Conservation (phyloP, 2,113 vertebrate genomes). For the Ctenodactylus gundi region DNA sequence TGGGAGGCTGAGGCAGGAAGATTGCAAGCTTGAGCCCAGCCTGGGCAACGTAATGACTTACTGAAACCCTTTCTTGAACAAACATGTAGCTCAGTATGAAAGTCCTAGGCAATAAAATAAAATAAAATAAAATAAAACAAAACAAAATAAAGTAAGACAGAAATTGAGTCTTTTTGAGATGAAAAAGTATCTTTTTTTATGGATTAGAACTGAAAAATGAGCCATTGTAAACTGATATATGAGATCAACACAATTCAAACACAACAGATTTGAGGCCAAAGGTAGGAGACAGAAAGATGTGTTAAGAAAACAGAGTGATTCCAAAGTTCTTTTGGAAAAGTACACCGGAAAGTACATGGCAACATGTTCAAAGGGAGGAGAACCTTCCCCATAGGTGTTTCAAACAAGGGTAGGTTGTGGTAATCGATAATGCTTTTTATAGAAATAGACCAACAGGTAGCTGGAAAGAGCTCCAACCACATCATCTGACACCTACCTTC, state of each 20-base stretch:
- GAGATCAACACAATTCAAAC: neutral
- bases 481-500: neutral
- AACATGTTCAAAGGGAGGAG: neutral
- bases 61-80: no score
- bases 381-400: neutral
- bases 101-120: no score
- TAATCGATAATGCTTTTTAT: neutral
- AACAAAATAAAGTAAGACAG: no score
- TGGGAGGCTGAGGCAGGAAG: no score
- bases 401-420: neutral
- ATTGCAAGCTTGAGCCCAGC: no score
- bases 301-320: constrained; percentile 30
- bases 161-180: neutral
- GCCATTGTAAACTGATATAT: neutral
- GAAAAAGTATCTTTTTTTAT: neutral
- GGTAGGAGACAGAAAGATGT: neutral
- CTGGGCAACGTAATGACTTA: no score
- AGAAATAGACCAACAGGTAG: neutral
- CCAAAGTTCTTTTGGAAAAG: constrained; percentile 48
- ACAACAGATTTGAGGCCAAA: constrained; percentile 4
- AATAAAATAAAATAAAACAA: no score
- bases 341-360: neutral
- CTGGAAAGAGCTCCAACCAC: neutral
- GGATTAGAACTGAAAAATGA: neutral
- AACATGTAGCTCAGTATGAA: no score